phyloP scores from a whole-genome alignment of 2,888 invertebrate genomes.

The Diachrysia chrysitis region DNA sequence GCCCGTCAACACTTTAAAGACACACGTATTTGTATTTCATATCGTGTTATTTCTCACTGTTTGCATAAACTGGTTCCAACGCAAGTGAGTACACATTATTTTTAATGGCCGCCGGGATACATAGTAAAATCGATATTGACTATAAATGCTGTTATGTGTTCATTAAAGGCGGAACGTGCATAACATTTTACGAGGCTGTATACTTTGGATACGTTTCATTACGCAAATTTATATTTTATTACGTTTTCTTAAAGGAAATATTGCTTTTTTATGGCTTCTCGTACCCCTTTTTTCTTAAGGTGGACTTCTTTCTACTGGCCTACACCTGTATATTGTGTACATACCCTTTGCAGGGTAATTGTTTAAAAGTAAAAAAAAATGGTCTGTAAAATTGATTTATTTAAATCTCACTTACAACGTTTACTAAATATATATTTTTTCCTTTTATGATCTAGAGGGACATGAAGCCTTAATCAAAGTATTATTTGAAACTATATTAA shows the following conservation, averaged over 20 bases:
- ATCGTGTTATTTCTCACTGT: slow-evolving; percentile 1
- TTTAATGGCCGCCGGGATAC: slow-evolving; percentile 53
- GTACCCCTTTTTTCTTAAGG: background rate
- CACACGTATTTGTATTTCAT: background rate
- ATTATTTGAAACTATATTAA: no score
- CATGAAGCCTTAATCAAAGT: no score
- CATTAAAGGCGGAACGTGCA: slow-evolving; percentile 62
- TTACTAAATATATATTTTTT: no score
- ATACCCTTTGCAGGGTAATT: background rate
- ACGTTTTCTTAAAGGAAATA: slow-evolving; percentile 55
- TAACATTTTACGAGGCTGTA: slow-evolving; percentile 53
- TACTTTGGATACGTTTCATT: slow-evolving; percentile 57
- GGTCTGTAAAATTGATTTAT: no score
- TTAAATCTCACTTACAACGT: no score
- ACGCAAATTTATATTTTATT: slow-evolving; percentile 60
- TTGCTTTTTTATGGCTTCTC: slow-evolving; percentile 44
- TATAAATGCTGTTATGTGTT: slow-evolving; percentile 66
- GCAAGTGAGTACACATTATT: slow-evolving; percentile 35
- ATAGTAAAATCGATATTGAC: slow-evolving; percentile 70
- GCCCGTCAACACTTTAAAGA: background rate
- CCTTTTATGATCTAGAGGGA: no score
- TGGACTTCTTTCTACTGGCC: slow-evolving; percentile 25
- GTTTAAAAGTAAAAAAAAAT: background rate
- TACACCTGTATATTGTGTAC: no score
- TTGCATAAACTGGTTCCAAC: slow-evolving; percentile 34